phyloP scores from a whole-genome alignment of 2,113 vertebrate species.

The Siniperca chuatsi region DNA sequence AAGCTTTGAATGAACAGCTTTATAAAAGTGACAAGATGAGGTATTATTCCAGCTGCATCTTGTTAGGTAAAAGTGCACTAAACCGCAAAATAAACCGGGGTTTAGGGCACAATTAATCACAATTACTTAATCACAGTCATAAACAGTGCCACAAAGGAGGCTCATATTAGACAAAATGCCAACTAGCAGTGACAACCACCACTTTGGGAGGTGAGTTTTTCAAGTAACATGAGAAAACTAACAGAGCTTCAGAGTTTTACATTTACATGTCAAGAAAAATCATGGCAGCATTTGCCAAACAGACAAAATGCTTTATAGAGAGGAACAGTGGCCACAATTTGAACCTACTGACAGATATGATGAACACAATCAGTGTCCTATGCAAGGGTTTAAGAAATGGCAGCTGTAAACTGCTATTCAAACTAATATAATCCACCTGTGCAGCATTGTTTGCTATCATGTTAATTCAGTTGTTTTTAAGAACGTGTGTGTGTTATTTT shows the following conservation, averaged over 20 bases:
- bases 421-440: neutral
- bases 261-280: neutral
- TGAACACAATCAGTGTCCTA: neutral
- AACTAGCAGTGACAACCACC: constrained; percentile 30
- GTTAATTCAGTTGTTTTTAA: neutral
- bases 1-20: constrained; percentile 33
- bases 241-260: neutral
- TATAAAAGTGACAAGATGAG: constrained; percentile 28
- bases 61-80: constrained; percentile 16
- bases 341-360: neutral
- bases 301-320: neutral
- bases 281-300: neutral
- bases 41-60: constrained; percentile 17
- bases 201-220: constrained; percentile 14
- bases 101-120: constrained; percentile 40
- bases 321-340: neutral
- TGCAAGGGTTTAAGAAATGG: neutral
- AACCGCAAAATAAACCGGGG: constrained; percentile 29
- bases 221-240: neutral
- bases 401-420: neutral
- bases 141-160: constrained; percentile 39
- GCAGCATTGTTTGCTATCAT: neutral
- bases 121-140: constrained; percentile 49
- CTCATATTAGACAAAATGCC: constrained; percentile 38
- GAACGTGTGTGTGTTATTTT: neutral